Evolutionary conservation across 2,113 vertebrate species (phyloP), one percentile per base, ranked within the genome.

Genomic region (Panthera tigris): DNA sequence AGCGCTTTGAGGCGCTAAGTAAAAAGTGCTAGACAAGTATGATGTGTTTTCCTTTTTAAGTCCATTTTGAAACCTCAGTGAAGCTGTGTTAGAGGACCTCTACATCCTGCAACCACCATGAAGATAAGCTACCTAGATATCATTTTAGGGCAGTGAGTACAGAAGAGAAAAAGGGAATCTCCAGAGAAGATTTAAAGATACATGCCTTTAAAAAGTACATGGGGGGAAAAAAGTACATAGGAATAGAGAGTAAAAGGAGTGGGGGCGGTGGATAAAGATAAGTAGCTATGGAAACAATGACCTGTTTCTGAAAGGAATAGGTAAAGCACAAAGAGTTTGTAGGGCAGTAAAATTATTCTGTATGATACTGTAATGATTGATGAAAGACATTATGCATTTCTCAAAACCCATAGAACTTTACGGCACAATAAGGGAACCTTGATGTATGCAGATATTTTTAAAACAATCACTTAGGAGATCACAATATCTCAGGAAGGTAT

Each of bases 41-140:
- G 33, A 69, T 55, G 4, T 87, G 10, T 71, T 95, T 95, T 96
- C 33, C 45, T 93, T 92, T 83, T 82, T 57, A 45, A 88, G 31
- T 85, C 82, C 31, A 39, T 66, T 80, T 89, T 66, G n/a, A 96
- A 95, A 95, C 50, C 63, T 61, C 39, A 68, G 55, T 85, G 48
- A 89, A 96, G 57, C 4, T 39, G 13, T 31, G 7, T 83, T 73
- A 33, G 65, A 88, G 87, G 50, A 93, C 65, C 65, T 81, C 45
- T 78, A 89, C 25, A 31, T 36, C 16, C 74, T 96, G n/a, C 31
- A 69, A 41, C 86, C 68, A 92, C 18, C 11, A 71, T 10, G 36
- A 94, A 91, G 36, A 79, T 50, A n/a, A 81, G 9, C 31, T 85
- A 33, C 23, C 3, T 82, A n/a, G 48, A 84, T 4, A 41, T 39